Percentiles rank a stretch among this genome's conserved stretches.
Evolutionary conservation across 1,140 invertebrate species (phyloP).

Genomic region (Trissolcus basalis): DNA sequence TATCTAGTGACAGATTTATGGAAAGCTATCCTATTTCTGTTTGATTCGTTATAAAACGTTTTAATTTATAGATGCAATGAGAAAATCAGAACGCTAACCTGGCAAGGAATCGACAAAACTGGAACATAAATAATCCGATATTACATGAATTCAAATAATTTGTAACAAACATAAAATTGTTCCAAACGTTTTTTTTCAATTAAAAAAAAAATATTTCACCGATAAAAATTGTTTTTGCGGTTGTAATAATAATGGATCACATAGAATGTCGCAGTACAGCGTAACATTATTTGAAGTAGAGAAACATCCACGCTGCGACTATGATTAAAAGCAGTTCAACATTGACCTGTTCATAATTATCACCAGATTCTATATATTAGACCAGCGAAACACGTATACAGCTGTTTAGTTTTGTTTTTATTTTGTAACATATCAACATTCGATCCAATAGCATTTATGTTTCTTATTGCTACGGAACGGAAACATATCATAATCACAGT

Average conservation of each 20-base stretch:
- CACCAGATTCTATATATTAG: conserved; percentile 18
- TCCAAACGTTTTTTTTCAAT: background rate
- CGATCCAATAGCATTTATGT: conserved; percentile 39
- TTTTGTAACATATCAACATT: conserved; percentile 18
- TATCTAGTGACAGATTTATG: background rate
- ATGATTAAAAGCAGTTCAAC: conserved; percentile 42
- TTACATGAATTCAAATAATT: conserved; percentile 33
- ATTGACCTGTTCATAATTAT: conserved; percentile 27
- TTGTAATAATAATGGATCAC: conserved; percentile 41
- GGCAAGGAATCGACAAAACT: too few species aligned
- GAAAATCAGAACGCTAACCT: too few species aligned
- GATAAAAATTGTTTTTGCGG: conserved; percentile 11
- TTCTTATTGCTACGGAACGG: conserved; percentile 23
- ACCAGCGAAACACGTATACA: conserved; percentile 45
- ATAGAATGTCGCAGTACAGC: conserved; percentile 13
- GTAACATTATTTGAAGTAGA: conserved; percentile 14
- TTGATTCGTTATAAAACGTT: background rate
- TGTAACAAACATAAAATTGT: background rate
- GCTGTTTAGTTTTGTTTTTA: conserved; percentile 12
- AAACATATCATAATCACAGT: conserved; percentile 36
- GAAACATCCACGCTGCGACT: conserved; percentile 27
- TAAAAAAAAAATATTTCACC: conserved; percentile 4
- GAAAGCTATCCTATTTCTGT: background rate
- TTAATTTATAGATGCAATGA: conserved; percentile 1
- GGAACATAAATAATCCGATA: conserved; percentile 14